Conservation (phyloP, 2,113 vertebrate species). For the Polyodon spathula region DNA sequence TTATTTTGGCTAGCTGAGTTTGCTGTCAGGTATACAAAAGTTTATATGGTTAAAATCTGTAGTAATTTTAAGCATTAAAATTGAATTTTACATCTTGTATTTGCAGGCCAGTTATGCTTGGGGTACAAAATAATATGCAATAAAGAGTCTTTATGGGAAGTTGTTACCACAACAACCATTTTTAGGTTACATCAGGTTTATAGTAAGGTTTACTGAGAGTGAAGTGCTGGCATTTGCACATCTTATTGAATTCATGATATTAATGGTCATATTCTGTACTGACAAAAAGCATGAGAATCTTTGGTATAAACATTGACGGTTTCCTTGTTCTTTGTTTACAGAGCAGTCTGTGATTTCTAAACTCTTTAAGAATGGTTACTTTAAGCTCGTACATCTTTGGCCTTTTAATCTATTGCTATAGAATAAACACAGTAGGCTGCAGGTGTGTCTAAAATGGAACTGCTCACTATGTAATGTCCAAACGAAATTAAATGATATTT, state of each 20-base stretch:
- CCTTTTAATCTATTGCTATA: slow-evolving; percentile 17
- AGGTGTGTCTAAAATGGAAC: slow-evolving; percentile 13
- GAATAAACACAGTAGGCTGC: slow-evolving; percentile 21
- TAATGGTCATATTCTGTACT: slow-evolving; percentile 7
- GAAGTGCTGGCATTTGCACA: slow-evolving; percentile 12
- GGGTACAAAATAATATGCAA: too few relatives aligned
- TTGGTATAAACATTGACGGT: slow-evolving; percentile 21
- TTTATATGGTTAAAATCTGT: too few relatives aligned
- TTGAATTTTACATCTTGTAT: too few relatives aligned
- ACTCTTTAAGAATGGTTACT: slow-evolving; percentile 13
- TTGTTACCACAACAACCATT: too few relatives aligned
- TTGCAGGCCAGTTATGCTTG: too few relatives aligned
- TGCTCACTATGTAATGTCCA: slow-evolving; percentile 2
- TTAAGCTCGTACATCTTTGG: slow-evolving; percentile 16
- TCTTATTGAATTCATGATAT: slow-evolving; percentile 17
- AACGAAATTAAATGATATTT: neutral
- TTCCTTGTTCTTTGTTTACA: slow-evolving; percentile 30
- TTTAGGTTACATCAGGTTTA: too few relatives aligned
- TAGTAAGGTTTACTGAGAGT: slow-evolving; percentile 1
- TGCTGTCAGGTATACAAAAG: too few relatives aligned
- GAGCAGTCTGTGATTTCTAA: slow-evolving; percentile 12
- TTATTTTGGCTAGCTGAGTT: too few relatives aligned
- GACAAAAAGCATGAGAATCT: slow-evolving; percentile 16
- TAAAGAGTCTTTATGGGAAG: too few relatives aligned
- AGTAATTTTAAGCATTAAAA: too few relatives aligned